Percentiles rank a stretch among this genome's conserved stretches.
phyloP scores from a whole-genome alignment of 2,113 vertebrate species.

The Dasyprocta punctata region DNA sequence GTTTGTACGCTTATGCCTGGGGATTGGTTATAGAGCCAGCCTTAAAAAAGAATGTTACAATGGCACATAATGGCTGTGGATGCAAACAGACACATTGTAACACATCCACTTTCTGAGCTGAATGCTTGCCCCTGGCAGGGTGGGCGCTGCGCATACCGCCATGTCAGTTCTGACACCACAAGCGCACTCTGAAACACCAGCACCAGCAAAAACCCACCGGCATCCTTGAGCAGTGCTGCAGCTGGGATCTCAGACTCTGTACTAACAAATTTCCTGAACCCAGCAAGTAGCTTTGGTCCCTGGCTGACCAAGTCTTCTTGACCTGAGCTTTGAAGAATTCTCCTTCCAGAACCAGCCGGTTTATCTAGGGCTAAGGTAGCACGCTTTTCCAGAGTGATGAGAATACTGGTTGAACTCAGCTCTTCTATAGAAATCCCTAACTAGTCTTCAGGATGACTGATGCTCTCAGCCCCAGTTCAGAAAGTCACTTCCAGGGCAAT shows the following conservation, averaged over 20 bases:
- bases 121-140: neutral
- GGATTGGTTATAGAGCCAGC: neutral
- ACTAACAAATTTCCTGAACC: neutral
- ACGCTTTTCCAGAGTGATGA: neutral
- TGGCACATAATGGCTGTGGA: neutral
- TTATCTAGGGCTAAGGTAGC: neutral
- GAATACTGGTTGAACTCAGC: neutral
- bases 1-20: neutral
- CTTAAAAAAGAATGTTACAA: slow-evolving; percentile 38
- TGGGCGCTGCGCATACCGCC: accelerated
- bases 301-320: neutral
- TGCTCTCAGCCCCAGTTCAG: neutral
- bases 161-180: neutral
- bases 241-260: neutral
- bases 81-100: slow-evolving; percentile 34
- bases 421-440: neutral
- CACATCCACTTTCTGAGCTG: neutral
- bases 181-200: neutral
- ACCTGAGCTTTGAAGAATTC: neutral
- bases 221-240: accelerated
- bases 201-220: neutral
- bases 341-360: neutral
- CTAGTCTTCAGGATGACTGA: neutral
- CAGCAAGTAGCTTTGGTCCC: neutral
- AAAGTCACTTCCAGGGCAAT: neutral